Evolutionary conservation across 2,797 vertebrate genomes (phyloP), one percentile per base, ranked within the genome.

Genomic region (Cephalopachus bancanus): DNA sequence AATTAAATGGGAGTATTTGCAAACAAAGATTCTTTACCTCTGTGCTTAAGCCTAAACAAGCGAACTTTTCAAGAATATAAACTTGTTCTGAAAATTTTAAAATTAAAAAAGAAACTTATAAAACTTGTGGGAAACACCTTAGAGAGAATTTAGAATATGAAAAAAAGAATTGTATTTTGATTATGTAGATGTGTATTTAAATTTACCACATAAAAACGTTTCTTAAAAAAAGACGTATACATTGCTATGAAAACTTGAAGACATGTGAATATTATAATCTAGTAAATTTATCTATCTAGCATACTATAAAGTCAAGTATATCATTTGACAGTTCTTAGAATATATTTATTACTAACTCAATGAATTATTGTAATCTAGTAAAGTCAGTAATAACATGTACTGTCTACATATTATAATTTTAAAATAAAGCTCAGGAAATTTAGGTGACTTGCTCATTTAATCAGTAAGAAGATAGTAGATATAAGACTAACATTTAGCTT

Each of bases 401-500:
- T 84, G 24, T 51, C 8, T 49, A 49, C 2, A 64, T 83, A 91
- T 49, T 94, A n/a, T 55, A 64, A 64, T 86, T 89, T 94, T 71
- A 62, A 91, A 93, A 80, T 90, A 59, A 90, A 76, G 15, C 26
- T 33, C 28, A 49, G 26, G 33, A 79, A 86, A 26, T 74, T 91
- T 86, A 76, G 86, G 22, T 83, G 30, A 83, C 59, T 85, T 81
- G 33, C 28, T 94, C 10, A 72, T 19, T 69, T 74, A 69, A 7
- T 28, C 19, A 59, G 26, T 53, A 69, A 59, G 51, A 81, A 81
- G 79, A 49, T 60, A 12, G 17, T 62, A n/a, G 49, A 30, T 10
- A n/a, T 60, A 14, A 88, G 33, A 51, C 15, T 89, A 76, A 76
- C 30, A 53, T 89, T 89, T 65, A n/a, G 65, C 69, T 14, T 71